Base-by-base conservation (phyloP, 2,888 invertebrate genomes). In the Chaetogeoica ovagalla region DNA sequence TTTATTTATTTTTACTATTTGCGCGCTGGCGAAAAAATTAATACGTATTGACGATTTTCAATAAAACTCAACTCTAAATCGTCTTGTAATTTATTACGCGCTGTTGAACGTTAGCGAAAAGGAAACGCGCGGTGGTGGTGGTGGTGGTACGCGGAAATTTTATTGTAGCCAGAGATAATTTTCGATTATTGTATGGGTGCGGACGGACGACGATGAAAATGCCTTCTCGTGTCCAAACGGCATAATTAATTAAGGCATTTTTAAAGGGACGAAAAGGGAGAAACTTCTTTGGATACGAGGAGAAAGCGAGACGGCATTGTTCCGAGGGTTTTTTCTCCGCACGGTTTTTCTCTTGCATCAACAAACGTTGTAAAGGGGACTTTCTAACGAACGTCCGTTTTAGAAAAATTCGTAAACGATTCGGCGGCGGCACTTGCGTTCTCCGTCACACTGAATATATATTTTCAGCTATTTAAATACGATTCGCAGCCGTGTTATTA, bases 181-280 rank as follows among this genome's bases (percentile, higher is more conserved):
- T 21, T 1, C n/a, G n/a, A n/a, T 62, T 73, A 63, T 52, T 60
- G 55, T 39, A 65, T 30, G 4, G n/a, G 30, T 59, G 75, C 65
- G 57, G 23, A 37, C 75, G 43, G 43, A 30, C 43, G 23, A 68
- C 48, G 76, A 76, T 59, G 57, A 59, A 43, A 76, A 76, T 76
- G 59, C 59, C 59, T 66, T 75, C 65, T 66, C 17, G 55, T 66
- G 57, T 68, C 76, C 68, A 68, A 76, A 57, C 66, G n/a, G 75
- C 68, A 76, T 76, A 68, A 76, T 76, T 76, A 76, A 76, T 68
- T 68, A 76, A 65, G 68, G 48, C 23, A 68, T n/a, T 76, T 59
- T 68, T 68, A 19, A 57, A 43, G 68, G 21, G 68, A 43, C 43
- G 68, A 30, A 60, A 55, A 19, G 39, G 30, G 52, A 48, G 60